Base-by-base conservation (phyloP, 2,888 invertebrate genomes). In the Conistra vaccinii region DNA sequence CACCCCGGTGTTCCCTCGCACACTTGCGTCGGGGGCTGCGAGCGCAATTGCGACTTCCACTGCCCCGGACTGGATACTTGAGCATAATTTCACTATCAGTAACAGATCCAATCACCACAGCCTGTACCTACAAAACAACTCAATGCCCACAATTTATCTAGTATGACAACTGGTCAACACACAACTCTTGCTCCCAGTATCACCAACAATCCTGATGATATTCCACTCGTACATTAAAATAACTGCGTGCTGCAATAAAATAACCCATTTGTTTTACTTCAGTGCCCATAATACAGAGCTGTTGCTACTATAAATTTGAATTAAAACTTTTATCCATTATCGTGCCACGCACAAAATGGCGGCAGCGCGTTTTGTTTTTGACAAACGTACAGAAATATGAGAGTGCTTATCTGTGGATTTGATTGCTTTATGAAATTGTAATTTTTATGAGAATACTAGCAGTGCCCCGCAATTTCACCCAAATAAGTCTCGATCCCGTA, bases 271-370 rank as follows among this genome's bases (percentile, higher is more conserved):
- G 72, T 85, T 85, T 85, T 78, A 73, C 83, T 80, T 69, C 83
- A 83, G 71, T 48, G 65, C 45, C 65, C 79, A 73, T 84, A 81
- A 81, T 81, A 84, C 75, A 81, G 77, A 81, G 73, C 76, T 78
- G 81, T 81, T 77, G 77, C 75, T 84, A 84, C 85, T 65, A 85
- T 85, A 85, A 85, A 85, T 85, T 80, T 68, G 77, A 77, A 84
- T 85, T 85, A 84, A 82, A 85, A 85, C 77, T 85, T 85, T 85
- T 85, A 82, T 80, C 84, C 82, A 85, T 85, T 82, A 85, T 84
- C 79, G 65, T 55, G 29, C 60, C 61, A 75, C 75, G 85, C 76
- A 76, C 77, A 84, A 85, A 81, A 84, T 76, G 77, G 78, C 65
- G 57, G 68, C 3, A 5, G 20, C 23, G 23, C 48, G 77, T 83